phyloP scores from a whole-genome alignment of 2,113 vertebrate species.

The Cranoglanis bouderius region DNA sequence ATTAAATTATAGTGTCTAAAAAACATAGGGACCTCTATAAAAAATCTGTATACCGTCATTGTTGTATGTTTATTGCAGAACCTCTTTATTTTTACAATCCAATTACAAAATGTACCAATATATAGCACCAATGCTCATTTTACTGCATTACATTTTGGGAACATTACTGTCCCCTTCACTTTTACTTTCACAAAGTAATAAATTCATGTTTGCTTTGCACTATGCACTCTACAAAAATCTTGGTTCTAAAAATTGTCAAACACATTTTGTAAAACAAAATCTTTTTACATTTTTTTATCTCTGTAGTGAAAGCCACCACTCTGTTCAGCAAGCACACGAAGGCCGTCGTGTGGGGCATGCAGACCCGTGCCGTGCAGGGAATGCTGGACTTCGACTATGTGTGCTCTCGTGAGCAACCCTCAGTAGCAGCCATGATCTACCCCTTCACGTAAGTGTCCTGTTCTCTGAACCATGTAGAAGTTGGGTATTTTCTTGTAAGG shows the following conservation, averaged over 20 bases:
- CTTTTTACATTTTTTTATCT: background rate
- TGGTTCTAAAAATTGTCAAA: background rate
- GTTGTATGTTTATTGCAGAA: background rate
- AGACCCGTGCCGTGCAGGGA: slow-evolving; percentile 94
- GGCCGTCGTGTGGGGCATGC: slow-evolving; percentile 97
- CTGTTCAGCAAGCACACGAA: slow-evolving; percentile 92
- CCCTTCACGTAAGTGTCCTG: slow-evolving; percentile 87
- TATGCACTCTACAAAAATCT: background rate
- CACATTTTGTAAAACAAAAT: background rate
- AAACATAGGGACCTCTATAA: background rate
- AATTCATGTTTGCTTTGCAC: background rate
- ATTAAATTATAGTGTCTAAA: background rate
- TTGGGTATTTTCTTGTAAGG: background rate
- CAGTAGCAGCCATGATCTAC: slow-evolving; percentile 95
- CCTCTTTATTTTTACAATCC: background rate
- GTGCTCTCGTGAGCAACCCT: slow-evolving; percentile 90
- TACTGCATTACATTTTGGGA: background rate
- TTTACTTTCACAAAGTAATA: background rate
- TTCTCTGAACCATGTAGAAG: background rate
- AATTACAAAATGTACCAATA: background rate
- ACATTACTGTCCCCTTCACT: background rate
- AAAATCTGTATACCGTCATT: background rate
- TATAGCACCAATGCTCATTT: background rate
- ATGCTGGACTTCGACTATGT: slow-evolving; percentile 98
- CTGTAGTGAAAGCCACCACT: slow-evolving; percentile 80